Percentiles rank a stretch among this genome's conserved stretches.
phyloP scores from a whole-genome alignment of 2,888 invertebrate genomes.

The Pomacea canaliculata region DNA sequence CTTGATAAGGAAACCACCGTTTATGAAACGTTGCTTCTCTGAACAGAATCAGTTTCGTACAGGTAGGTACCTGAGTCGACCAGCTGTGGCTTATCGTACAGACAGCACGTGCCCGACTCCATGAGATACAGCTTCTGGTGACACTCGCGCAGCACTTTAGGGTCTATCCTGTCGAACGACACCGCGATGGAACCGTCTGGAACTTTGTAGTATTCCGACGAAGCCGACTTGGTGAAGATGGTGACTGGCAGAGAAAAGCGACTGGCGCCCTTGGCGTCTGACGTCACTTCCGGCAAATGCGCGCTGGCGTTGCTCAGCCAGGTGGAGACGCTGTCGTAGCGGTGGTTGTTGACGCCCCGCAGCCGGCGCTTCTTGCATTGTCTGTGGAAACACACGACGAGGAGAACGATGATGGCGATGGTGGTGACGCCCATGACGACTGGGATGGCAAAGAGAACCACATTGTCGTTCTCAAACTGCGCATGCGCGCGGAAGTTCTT shows the following conservation, averaged over 20 bases:
- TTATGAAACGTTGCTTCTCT: no score
- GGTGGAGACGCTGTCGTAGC: not conserved
- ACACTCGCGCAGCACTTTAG: not conserved
- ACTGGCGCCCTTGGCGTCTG: not conserved
- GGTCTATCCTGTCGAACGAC: not conserved
- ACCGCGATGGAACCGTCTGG: not conserved
- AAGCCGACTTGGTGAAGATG: not conserved
- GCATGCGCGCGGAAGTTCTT: no score
- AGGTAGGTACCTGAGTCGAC: not conserved
- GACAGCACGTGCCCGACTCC: not conserved
- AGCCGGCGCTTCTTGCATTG: not conserved
- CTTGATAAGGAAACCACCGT: no score
- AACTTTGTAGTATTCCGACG: not conserved
- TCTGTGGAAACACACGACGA: constrained; percentile 5
- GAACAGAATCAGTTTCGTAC: no score
- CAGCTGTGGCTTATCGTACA: not conserved
- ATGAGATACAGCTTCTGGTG: not conserved
- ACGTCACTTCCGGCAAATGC: not conserved
- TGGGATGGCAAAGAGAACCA: not conserved
- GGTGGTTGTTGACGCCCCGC: not conserved
- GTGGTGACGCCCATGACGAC: constrained; percentile 2
- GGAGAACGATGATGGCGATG: constrained; percentile 11
- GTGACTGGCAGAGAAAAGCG: not conserved
- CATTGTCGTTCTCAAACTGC: not conserved
- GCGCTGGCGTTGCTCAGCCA: not conserved